Evolutionary conservation across 53 echinoderm and acorn worm genomes (phyloP).

Genomic region (Henricia sp.): DNA sequence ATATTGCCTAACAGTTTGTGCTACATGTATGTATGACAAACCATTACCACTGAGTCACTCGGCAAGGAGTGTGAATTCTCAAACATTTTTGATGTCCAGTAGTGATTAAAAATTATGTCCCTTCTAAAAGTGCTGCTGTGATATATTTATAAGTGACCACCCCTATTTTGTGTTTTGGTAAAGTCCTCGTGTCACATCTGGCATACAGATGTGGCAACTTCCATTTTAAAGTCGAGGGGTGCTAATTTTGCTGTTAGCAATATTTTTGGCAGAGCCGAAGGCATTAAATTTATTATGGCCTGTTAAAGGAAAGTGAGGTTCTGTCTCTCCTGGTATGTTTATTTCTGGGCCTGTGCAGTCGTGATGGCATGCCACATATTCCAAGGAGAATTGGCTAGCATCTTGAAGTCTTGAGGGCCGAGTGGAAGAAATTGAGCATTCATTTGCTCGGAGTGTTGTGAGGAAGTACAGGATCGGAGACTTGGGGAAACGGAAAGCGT

Average conservation of each 20-base stretch:
- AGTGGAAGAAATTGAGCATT: neutral
- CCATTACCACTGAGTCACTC: slow-evolving; percentile 17
- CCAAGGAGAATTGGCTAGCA: neutral
- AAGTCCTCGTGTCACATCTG: too few relatives aligned
- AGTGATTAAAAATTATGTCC: slow-evolving; percentile 22
- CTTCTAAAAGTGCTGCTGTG: too few relatives aligned
- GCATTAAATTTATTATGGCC: too few relatives aligned
- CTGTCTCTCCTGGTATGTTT: slow-evolving; percentile 22
- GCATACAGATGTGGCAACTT: too few relatives aligned
- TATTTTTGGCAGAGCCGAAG: slow-evolving; percentile 4
- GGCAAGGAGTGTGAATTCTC: slow-evolving; percentile 15
- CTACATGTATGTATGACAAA: slow-evolving; percentile 15
- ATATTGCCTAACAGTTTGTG: neutral
- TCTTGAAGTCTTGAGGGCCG: neutral
- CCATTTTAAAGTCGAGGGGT: too few relatives aligned
- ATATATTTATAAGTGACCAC: slow-evolving; percentile 2
- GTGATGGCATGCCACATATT: slow-evolving; percentile 52
- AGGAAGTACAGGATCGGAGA: slow-evolving; percentile 15
- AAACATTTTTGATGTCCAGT: neutral
- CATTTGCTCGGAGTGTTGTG: slow-evolving; percentile 21
- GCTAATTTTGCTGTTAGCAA: neutral
- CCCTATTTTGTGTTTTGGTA: slow-evolving; percentile 9
- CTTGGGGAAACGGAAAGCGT: slow-evolving; percentile 22
- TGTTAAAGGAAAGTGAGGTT: slow-evolving; percentile 1
- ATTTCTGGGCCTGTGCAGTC: slow-evolving; percentile 41